A percentile compares a stretch with the other conserved stretches of the same genome.
Conservation (phyloP, 2,888 invertebrate genomes). For the Tipula confusa region DNA sequence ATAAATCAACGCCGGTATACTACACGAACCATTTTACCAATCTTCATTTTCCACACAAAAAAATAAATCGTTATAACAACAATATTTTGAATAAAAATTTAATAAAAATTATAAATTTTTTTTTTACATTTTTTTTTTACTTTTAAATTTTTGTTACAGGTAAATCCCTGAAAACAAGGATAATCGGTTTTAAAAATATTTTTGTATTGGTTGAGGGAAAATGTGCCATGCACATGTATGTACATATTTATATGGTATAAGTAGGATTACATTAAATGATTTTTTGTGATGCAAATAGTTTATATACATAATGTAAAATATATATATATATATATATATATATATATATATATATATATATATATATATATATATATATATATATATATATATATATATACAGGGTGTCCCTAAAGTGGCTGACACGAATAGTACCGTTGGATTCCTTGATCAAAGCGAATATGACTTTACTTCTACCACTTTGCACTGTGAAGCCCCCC, state of each 20-base stretch:
- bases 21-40: neutral
- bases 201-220: neutral
- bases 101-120: neutral
- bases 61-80: neutral
- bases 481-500: too few species aligned
- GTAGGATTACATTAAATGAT: neutral
- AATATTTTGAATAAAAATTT: neutral
- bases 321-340: too few species aligned
- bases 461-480: too few species aligned
- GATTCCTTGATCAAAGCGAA: too few species aligned
- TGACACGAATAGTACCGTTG: too few species aligned
- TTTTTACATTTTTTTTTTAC: too few species aligned
- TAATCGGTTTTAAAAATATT: slow-evolving; percentile 25
- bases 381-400: too few species aligned
- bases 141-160: neutral
- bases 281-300: neutral
- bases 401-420: too few species aligned
- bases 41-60: neutral
- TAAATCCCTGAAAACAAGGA: slow-evolving; percentile 20
- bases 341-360: too few species aligned
- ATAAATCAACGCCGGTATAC: neutral
- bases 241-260: neutral
- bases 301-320: neutral
- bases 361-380: too few species aligned
- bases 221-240: neutral